Percentiles rank a stretch among this genome's conserved stretches.
Evolutionary conservation across 1,140 invertebrate species (phyloP).

Genomic region (Spodoptera litura): DNA sequence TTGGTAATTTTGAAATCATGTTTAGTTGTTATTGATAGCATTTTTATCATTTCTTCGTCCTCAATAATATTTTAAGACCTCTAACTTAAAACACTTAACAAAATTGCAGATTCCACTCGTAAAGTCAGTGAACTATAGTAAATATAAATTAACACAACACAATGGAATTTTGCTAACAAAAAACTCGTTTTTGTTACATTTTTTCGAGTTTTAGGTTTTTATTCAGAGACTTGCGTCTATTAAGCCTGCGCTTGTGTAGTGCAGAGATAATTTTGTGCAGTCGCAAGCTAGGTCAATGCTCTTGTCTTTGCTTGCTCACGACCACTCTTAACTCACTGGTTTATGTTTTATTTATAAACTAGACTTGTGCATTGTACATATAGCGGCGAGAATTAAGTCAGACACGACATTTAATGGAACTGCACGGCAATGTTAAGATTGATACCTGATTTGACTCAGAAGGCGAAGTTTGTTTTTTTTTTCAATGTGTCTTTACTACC

Average conservation of each 20-base stretch:
- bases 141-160: neutral
- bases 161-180: neutral
- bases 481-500: too few relatives aligned
- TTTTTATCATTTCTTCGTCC: too few relatives aligned
- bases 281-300: conserved; percentile 14
- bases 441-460: too few relatives aligned
- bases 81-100: too few relatives aligned
- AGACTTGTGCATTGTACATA: conserved; percentile 16
- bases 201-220: conserved; percentile 3
- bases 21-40: too few relatives aligned
- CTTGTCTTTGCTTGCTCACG: conserved; percentile 9
- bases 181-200: conserved; percentile 16
- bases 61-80: too few relatives aligned
- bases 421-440: neutral
- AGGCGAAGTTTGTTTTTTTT: too few relatives aligned
- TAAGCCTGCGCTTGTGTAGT: neutral
- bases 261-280: conserved; percentile 26
- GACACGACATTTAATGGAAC: neutral
- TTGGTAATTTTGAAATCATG: too few relatives aligned
- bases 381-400: neutral
- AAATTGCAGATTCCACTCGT: too few relatives aligned
- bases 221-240: conserved; percentile 1
- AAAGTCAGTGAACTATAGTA: too few relatives aligned
- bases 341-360: conserved; percentile 35
- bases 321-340: conserved; percentile 17